Base-by-base conservation (phyloP, 2,888 invertebrate species). In the Elmis aenea region DNA sequence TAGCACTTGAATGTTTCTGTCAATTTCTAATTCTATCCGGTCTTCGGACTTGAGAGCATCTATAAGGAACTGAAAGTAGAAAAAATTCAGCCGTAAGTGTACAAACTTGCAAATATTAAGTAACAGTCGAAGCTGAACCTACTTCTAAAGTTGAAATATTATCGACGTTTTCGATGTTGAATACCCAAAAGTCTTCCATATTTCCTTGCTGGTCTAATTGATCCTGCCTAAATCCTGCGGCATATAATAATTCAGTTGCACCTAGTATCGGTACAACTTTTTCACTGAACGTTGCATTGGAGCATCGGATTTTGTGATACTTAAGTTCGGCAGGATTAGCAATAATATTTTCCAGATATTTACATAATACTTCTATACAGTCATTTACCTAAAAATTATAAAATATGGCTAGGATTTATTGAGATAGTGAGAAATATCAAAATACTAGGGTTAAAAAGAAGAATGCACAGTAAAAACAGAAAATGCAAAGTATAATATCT, bases 331-430 rank as follows among this genome's bases (percentile, higher is more conserved):
- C 75, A 0, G 93, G 93, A 66, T 90, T 77, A 25, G 79, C 78
- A 2, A 90, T 73, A 23, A 97, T 85, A 61, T 97, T 97, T 57
- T 91, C 88, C 51, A 96, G 68, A 70, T 94, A 94, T 65, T 89
- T 91, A 54, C 79, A 79, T 6, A 97, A 64, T 2, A 88, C 91
- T 50, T 91, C 88, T 6, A 93, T 78, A 59, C 95, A 92, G 1
- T 76, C 74, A 26, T 80, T 81, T 8, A 92, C 77, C 83, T 82
- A 59, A 40, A 71, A 67, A 42, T 24, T n/a, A n/a, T n/a, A n/a
- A n/a, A n/a, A n/a, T n/a, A n/a, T n/a, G n/a, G n/a, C n/a, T n/a
- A n/a, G n/a, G n/a, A n/a, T n/a, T n/a, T n/a, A n/a, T n/a, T n/a
- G n/a, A n/a, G n/a, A n/a, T n/a, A n/a, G n/a, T n/a, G n/a, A n/a